Evolutionary conservation across 2,113 vertebrate genomes (phyloP), one percentile per base, ranked within the genome.

Genomic region (Myotis davidii): DNA sequence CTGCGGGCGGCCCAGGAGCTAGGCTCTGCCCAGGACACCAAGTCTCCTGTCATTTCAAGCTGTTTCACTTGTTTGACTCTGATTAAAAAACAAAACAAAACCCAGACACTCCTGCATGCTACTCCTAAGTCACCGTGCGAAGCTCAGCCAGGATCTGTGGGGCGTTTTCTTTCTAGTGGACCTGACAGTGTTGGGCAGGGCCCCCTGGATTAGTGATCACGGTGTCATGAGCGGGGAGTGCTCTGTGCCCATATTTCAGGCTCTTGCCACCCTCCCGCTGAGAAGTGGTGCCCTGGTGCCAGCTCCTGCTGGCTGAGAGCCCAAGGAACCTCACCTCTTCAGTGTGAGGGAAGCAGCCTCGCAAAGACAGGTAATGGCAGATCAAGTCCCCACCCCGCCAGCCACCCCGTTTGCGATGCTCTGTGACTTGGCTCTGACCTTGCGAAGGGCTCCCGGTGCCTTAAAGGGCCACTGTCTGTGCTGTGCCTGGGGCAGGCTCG

Each of bases 161-260:
- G 6, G 54, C 10, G 48, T 9, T 14, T 39, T 85, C 29, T 14
- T 37, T 48, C 48, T 16, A 13, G 56, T 9, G 83, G 54, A 21
- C 13, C 29, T 9, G 14, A 25, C 50, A 17, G 21, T 21, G 3
- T 17, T 14, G 48, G 85, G 56, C 45, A 78, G 70, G 56, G 50
- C 23, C 50, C 45, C 70, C 67, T 2, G 1, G 56, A 3, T 16
- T 52, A 37, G 37, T n/a, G 54, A 37, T 6, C 13, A 2, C 34
- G 34, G 16, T 27, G 32, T 56, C 23, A 2, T 0, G 0, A 73
- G 29, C 0, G 0, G 64, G 69, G 72, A 14, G 23, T 0, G 13
- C 6, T 34, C 70, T 29, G 61, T 50, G 25, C 8, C 77, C 56
- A 9, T 29, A 48, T 21, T 23, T 9, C 6, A 25, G 69, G 64